phyloP scores from a whole-genome alignment of 2,797 vertebrate species.

The Eurystomus glaucurus region DNA sequence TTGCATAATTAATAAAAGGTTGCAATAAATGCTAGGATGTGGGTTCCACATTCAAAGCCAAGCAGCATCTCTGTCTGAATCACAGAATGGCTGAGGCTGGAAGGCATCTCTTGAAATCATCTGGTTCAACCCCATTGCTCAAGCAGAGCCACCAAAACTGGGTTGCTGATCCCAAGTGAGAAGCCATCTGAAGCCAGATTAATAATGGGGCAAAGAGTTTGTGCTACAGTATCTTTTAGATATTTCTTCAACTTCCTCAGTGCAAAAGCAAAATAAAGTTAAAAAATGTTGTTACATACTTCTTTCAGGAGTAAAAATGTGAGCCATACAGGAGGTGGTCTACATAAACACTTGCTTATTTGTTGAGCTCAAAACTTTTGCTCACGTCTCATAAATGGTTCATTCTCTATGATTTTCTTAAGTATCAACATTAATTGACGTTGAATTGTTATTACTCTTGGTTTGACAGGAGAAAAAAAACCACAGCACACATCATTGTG shows the following conservation, averaged over 20 bases:
- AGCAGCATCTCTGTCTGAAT: neutral
- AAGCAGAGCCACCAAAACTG: neutral
- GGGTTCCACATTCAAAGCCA: neutral
- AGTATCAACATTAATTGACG: neutral
- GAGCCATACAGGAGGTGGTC: neutral
- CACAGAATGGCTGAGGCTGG: neutral
- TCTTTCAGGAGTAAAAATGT: neutral
- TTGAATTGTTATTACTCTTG: neutral
- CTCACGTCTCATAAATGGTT: neutral
- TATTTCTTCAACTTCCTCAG: neutral
- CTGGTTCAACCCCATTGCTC: neutral
- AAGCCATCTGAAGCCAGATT: neutral
- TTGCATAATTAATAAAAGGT: neutral
- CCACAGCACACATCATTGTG: rapidly evolving
- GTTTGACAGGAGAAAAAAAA: neutral
- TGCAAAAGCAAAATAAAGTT: neutral
- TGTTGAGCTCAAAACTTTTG: neutral
- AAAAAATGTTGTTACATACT: neutral
- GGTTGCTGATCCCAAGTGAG: neutral
- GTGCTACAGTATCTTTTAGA: neutral
- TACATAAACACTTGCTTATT: neutral
- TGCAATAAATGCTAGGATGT: neutral
- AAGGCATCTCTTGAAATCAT: neutral
- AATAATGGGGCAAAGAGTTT: neutral
- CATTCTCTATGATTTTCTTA: neutral